phyloP scores from a whole-genome alignment of 2,888 invertebrate genomes.

The Ariolimax columbianus region DNA sequence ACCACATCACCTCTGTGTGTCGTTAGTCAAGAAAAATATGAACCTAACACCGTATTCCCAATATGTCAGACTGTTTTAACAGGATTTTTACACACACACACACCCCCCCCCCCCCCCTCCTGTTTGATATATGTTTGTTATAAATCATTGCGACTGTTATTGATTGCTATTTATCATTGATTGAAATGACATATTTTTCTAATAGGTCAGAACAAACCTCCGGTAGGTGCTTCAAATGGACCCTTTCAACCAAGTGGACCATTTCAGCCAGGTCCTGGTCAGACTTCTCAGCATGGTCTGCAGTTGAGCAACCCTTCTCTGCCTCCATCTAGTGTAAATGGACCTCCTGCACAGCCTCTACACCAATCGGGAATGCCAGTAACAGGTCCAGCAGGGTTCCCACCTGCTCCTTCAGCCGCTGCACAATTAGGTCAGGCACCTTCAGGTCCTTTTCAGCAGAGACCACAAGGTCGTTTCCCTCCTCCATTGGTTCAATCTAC shows the following conservation, averaged over 20 bases:
- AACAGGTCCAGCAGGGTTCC: constrained; percentile 39
- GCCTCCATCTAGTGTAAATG: constrained; percentile 44
- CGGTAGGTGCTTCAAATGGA: constrained; percentile 37
- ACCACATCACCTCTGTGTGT: too few relatives aligned
- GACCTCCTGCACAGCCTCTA: constrained; percentile 36
- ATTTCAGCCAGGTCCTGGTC: constrained; percentile 24
- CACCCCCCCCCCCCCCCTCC: too few relatives aligned
- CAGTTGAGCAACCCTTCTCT: constrained; percentile 15
- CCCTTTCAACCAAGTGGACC: constrained; percentile 39
- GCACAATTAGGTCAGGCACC: constrained; percentile 16
- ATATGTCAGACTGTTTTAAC: too few relatives aligned
- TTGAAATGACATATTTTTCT: neutral
- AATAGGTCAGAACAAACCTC: constrained; percentile 36
- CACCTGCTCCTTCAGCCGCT: constrained; percentile 13
- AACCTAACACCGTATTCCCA: too few relatives aligned
- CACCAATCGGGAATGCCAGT: constrained; percentile 21
- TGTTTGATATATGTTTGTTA: too few relatives aligned
- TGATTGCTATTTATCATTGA: too few relatives aligned
- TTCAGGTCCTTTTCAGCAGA: neutral
- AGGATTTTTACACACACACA: too few relatives aligned
- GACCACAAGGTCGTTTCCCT: constrained; percentile 27
- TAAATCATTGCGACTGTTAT: too few relatives aligned
- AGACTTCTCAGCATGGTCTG: constrained; percentile 26
- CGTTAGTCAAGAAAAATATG: too few relatives aligned
- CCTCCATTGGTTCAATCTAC: constrained; percentile 10